These are phyloP conservation scores for Cheilosia urbana DNA, from an alignment of 2,888 invertebrate species.

Conservation along the genomic window DNA sequence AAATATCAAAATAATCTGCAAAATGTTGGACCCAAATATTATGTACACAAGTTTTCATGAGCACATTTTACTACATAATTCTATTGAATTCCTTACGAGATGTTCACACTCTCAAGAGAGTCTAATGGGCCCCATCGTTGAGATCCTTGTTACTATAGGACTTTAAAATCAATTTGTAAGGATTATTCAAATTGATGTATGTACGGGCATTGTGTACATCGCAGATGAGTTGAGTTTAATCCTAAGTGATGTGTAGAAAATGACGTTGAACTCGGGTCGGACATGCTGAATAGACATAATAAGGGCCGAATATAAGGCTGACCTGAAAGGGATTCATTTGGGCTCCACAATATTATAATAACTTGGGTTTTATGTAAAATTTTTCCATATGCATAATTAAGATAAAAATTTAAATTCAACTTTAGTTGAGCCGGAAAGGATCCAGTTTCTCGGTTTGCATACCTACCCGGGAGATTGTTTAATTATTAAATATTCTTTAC, in stretches of 20 bases:
- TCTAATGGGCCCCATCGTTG: conserved; percentile 38
- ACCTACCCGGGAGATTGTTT: neutral
- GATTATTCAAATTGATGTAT: conserved; percentile 62
- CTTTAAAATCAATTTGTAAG: conserved; percentile 73
- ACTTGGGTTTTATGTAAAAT: neutral
- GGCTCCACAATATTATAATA: conserved; percentile 7
- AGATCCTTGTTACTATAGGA: conserved; percentile 63
- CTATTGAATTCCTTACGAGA: conserved; percentile 37
- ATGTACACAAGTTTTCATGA: neutral
- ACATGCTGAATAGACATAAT: conserved; percentile 48
- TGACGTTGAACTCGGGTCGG: conserved; percentile 51
- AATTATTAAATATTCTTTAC: conserved; percentile 37
- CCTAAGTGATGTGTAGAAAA: conserved; percentile 54
- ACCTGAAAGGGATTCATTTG: conserved; percentile 8
- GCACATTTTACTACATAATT: conserved; percentile 1
- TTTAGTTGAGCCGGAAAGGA: neutral
- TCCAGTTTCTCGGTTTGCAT: neutral
- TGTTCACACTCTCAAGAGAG: conserved; percentile 48
- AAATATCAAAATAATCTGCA: conserved; percentile 51
- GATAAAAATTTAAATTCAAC: conserved; percentile 42
- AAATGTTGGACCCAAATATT: conserved; percentile 32
- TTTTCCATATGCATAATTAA: conserved; percentile 44
- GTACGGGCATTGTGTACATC: conserved; percentile 44
- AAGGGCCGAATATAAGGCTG: conserved; percentile 15
- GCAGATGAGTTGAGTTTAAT: conserved; percentile 56